Evolutionary conservation across 1,140 invertebrate species (phyloP).

Genomic region (Cydia strobilella): DNA sequence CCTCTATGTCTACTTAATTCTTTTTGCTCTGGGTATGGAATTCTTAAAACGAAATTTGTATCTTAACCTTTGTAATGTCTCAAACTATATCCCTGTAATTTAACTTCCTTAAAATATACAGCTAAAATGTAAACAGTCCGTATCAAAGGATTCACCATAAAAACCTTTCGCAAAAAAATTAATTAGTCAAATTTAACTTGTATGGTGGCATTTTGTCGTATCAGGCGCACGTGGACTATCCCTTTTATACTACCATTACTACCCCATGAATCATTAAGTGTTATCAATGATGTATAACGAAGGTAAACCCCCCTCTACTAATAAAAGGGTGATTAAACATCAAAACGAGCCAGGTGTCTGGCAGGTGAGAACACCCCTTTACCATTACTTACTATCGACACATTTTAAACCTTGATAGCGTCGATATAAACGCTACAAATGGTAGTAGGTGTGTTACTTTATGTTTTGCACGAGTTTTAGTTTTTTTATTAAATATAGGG

Average conservation of each 20-base stretch:
- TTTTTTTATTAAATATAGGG: not conserved
- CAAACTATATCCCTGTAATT: no score
- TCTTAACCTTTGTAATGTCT: no score
- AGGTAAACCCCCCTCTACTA: not conserved
- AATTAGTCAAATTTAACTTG: not conserved
- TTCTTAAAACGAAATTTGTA: no score
- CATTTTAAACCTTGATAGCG: not conserved
- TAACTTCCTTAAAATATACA: no score
- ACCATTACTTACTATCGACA: not conserved
- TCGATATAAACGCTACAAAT: not conserved
- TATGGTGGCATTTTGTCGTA: not conserved
- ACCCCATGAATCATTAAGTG: not conserved
- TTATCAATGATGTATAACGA: constrained; percentile 17
- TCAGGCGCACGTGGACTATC: not conserved
- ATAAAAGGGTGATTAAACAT: constrained; percentile 2
- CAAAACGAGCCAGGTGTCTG: not conserved
- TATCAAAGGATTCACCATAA: not conserved
- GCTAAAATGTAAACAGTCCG: no score
- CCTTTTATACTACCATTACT: not conserved
- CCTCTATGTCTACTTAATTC: no score
- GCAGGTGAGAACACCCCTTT: constrained; percentile 19
- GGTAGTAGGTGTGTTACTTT: not conserved
- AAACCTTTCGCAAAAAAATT: not conserved
- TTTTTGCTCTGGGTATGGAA: no score
- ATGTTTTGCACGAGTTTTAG: not conserved